Conservation (phyloP, 2,113 vertebrate genomes). For the Crotalus tigris region DNA sequence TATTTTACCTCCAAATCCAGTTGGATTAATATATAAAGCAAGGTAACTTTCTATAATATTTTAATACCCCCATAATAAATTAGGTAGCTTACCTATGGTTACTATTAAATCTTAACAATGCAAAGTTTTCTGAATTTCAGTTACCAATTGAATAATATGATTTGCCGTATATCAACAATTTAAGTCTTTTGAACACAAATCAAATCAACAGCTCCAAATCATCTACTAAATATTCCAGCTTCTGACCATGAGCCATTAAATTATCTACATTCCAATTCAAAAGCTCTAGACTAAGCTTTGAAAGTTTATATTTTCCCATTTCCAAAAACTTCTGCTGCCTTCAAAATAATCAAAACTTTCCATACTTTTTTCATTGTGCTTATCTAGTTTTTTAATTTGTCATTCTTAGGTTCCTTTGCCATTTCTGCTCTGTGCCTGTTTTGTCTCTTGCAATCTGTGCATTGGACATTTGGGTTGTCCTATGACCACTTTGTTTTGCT, state of each 20-base stretch:
- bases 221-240: not conserved
- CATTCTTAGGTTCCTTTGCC: not conserved
- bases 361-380: not conserved
- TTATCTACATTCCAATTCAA: not conserved
- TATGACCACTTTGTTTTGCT: not conserved
- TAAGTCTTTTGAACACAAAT: not conserved
- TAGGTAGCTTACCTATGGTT: too few species aligned
- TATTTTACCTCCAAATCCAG: not conserved
- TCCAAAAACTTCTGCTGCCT: not conserved
- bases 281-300: not conserved
- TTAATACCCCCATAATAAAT: too few species aligned
- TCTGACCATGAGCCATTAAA: not conserved
- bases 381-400: too few species aligned
- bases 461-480: not conserved
- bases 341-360: not conserved
- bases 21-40: too few species aligned
- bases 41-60: too few species aligned
- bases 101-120: too few species aligned
- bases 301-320: not conserved
- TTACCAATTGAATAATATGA: too few species aligned
- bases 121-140: too few species aligned
- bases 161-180: not conserved
- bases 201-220: not conserved
- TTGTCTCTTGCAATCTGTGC: not conserved
- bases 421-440: not conserved